Evolutionary conservation across 2,888 invertebrate species (phyloP).

Genomic region (Himalopsyche kuldschensis): DNA sequence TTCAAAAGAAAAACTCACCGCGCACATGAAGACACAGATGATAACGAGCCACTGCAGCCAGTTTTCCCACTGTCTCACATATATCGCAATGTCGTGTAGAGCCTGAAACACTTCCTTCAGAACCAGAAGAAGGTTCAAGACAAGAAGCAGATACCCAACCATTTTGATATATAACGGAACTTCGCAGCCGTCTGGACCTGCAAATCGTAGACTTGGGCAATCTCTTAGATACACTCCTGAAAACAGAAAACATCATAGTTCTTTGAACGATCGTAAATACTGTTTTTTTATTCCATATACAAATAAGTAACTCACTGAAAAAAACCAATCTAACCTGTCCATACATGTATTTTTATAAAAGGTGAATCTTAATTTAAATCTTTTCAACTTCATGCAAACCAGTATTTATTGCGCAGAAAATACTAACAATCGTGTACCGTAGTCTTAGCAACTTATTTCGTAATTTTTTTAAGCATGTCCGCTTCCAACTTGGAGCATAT

Average conservation of each 20-base stretch:
- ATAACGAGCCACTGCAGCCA: conserved; percentile 82
- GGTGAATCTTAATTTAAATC: too few relatives aligned
- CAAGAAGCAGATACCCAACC: conserved; percentile 64
- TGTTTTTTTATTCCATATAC: too few relatives aligned
- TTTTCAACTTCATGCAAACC: too few relatives aligned
- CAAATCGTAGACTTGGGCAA: conserved; percentile 43
- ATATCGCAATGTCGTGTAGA: conserved; percentile 70
- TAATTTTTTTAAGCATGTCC: too few relatives aligned
- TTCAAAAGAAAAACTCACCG: conserved; percentile 49
- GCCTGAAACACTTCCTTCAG: conserved; percentile 80
- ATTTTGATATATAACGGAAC: conserved; percentile 52
- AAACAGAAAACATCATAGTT: conserved; percentile 33
- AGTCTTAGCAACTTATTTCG: too few relatives aligned
- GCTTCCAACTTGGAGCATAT: too few relatives aligned
- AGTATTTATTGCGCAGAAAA: too few relatives aligned
- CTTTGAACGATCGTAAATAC: too few relatives aligned
- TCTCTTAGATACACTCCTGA: conserved; percentile 60
- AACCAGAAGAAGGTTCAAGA: conserved; percentile 66
- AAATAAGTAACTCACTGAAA: too few relatives aligned
- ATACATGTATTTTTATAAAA: too few relatives aligned
- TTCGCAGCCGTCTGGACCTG: conserved; percentile 47
- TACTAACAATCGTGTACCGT: too few relatives aligned
- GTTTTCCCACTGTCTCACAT: conserved; percentile 81
- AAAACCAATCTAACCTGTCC: too few relatives aligned
- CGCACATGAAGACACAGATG: conserved; percentile 69